Base-by-base conservation (phyloP, 2,888 invertebrate genomes). In the Margaritifera margaritifera region DNA sequence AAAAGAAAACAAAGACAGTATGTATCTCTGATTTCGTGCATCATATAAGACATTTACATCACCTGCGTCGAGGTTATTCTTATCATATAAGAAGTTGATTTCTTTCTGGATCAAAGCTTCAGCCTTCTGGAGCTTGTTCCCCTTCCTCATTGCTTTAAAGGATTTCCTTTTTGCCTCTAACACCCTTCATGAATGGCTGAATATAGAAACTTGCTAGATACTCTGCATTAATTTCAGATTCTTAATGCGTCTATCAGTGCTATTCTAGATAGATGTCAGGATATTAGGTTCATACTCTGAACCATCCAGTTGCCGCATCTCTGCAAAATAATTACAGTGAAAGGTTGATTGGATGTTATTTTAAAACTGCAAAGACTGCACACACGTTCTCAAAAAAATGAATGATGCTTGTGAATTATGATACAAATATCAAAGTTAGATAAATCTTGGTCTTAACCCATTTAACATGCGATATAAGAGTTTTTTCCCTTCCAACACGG, bases 121-220 rank as follows among this genome's bases (percentile, higher is more conserved):
- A n/a, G 63, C 68, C 58, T 50, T 68, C 18, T 25, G n/a, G n/a
- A 19, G 20, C 53, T 61, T 63, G 25, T 61, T 61, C 57, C 63
- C 58, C 52, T 62, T 68, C 1, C 58, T 63, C 59, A 56, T 62
- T 19, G 3, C n/a, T 31, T 67, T 62, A 20, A 67, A 19, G 20
- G 61, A 42, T 22, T 51, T 63, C 50, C 63, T 22, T 22, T 63
- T 68, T 22, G 68, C 57, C 42, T 53, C 59, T 19, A 58, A n/a
- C 19, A 68, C 68, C 15, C 54, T 18, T 57, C 63, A 50, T 19
- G 63, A 61, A 53, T 63, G 63, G 19, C 25, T 54, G 42, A 63
- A 63, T n/a, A 18, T 8, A 19, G 52, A 8, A 54, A 60, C 66
- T 63, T 18, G 6, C 27, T 22, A 8, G 19, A 62, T 62, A 24